Conservation (phyloP, 92 coral and sea anemone genomes). For the Porites divaricata region DNA sequence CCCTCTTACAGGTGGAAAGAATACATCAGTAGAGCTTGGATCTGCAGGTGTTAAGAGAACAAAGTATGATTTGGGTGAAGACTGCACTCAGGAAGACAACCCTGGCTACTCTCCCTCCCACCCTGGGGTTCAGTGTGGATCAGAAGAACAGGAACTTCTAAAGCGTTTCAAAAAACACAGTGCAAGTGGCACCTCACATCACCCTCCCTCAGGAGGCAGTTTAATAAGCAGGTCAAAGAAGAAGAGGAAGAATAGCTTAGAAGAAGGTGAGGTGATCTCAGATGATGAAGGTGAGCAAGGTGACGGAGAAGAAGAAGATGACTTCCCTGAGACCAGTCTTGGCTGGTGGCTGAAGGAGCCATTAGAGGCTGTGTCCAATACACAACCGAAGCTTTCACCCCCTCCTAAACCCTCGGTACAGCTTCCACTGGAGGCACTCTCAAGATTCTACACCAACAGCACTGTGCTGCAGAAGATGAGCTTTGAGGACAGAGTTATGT, state of each 20-base stretch:
- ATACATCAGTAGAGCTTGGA: conserved; percentile 44
- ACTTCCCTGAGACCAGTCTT: conserved; percentile 24
- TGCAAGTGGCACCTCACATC: not conserved
- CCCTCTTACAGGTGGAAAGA: conserved; percentile 26
- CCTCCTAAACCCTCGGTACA: conserved; percentile 88
- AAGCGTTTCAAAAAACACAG: conserved; percentile 55
- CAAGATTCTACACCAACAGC: conserved; percentile 88
- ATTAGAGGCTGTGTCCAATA: conserved; percentile 38
- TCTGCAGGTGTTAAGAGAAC: conserved; percentile 46
- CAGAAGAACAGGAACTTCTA: conserved; percentile 68
- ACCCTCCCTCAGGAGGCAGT: not conserved
- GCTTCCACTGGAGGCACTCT: conserved; percentile 88
- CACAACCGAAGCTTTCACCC: conserved; percentile 62
- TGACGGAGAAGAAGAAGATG: conserved; percentile 41
- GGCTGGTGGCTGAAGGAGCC: conserved; percentile 96
- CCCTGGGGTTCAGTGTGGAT: conserved; percentile 76
- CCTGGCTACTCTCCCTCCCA: conserved; percentile 87
- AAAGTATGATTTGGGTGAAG: conserved; percentile 40
- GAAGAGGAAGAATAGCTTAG: conserved; percentile 30
- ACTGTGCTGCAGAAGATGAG: conserved; percentile 82
- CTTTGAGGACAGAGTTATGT: conserved; percentile 91
- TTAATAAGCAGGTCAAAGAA: conserved; percentile 21
- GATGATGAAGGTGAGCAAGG: conserved; percentile 53
- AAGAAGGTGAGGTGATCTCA: conserved; percentile 59
- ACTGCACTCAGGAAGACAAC: conserved; percentile 29